phyloP scores from a whole-genome alignment of 2,888 invertebrate genomes.

The Panopea generosa region DNA sequence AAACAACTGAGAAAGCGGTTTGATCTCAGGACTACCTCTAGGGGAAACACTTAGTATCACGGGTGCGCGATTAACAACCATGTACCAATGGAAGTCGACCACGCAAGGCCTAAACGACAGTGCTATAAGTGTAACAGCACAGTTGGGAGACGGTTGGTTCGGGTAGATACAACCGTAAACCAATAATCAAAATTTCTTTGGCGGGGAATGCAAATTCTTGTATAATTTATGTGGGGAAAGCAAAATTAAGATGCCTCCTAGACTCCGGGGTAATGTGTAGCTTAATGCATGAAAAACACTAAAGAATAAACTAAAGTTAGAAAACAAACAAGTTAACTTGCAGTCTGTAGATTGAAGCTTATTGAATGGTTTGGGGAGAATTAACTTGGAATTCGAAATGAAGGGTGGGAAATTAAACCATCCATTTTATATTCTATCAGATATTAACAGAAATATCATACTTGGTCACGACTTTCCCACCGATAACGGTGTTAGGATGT shows the following conservation, averaged over 20 bases:
- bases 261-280: constrained; percentile 12
- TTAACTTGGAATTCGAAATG: constrained; percentile 2
- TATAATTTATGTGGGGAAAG: constrained; percentile 11
- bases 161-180: not conserved
- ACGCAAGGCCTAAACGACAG: too few species aligned
- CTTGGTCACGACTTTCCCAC: too few species aligned
- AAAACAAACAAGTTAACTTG: not conserved
- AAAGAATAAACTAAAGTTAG: not conserved
- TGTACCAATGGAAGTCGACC: too few species aligned
- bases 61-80: too few species aligned
- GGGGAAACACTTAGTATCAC: too few species aligned
- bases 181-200: constrained; percentile 12
- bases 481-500: constrained; percentile 4
- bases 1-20: too few species aligned
- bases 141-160: too few species aligned
- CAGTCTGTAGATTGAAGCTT: constrained; percentile 5
- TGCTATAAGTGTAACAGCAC: too few species aligned
- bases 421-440: constrained; percentile 7
- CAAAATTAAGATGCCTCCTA: constrained; percentile 9
- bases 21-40: too few species aligned
- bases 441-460: constrained; percentile 24
- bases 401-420: constrained; percentile 12
- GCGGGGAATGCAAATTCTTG: constrained; percentile 20
- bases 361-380: not conserved
- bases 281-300: constrained; percentile 8